These are phyloP conservation scores for Staurois parvus DNA, from an alignment of 2,797 vertebrate species.

Conservation along the genomic window DNA sequence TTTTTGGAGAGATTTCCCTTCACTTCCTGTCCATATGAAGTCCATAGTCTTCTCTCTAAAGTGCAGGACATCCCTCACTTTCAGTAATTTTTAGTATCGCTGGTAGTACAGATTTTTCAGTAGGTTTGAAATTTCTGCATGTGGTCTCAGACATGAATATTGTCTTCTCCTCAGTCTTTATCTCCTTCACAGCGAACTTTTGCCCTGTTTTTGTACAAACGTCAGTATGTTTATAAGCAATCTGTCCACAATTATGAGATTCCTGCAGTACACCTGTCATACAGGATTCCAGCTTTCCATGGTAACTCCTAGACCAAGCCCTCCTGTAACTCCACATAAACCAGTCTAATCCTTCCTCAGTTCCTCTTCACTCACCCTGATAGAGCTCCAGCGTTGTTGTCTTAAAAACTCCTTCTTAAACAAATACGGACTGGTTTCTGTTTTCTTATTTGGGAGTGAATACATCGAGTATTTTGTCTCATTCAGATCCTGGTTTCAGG, in stretches of 20 bases:
- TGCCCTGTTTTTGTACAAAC: constrained; percentile 54
- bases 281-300: constrained; percentile 79
- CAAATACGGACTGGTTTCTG: constrained; percentile 73
- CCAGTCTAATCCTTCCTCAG: constrained; percentile 71
- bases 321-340: constrained; percentile 69
- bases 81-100: no score
- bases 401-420: constrained; percentile 70
- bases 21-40: no score
- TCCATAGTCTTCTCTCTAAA: no score
- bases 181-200: constrained; percentile 42
- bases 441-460: constrained; percentile 65
- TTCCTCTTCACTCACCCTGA: constrained; percentile 66
- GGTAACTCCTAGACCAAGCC: constrained; percentile 72
- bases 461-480: constrained; percentile 65
- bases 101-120: no score
- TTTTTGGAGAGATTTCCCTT: no score
- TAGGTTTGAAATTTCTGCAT: no score
- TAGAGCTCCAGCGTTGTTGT: constrained; percentile 71
- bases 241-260: constrained; percentile 70
- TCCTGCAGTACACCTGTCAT: constrained; percentile 74
- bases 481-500: constrained; percentile 56
- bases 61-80: no score
- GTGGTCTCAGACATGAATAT: background rate
- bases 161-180: background rate
- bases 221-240: constrained; percentile 70